Conservation (phyloP, 2,113 vertebrate genomes). For the Labeo catla region DNA sequence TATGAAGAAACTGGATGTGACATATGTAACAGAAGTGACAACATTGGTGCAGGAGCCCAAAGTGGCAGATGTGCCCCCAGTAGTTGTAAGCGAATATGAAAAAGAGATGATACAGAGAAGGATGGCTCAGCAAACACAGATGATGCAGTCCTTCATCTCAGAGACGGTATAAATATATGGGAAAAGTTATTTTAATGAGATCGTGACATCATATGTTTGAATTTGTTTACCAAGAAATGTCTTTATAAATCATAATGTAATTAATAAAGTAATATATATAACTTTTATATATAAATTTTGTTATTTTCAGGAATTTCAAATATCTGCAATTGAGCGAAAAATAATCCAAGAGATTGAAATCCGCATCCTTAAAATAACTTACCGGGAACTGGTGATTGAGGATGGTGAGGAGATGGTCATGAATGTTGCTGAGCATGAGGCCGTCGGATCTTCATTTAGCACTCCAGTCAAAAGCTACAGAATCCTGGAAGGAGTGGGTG, state of each 20-base stretch:
- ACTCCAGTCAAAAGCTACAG: constrained; percentile 92
- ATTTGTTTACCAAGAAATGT: not conserved
- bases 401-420: constrained; percentile 89
- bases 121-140: constrained; percentile 84
- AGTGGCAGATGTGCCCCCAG: constrained; percentile 82
- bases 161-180: constrained; percentile 81
- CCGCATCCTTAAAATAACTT: constrained; percentile 91
- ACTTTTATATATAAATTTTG: not conserved
- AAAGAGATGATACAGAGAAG: constrained; percentile 86
- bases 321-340: constrained; percentile 94
- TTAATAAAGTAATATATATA: not conserved
- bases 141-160: constrained; percentile 84
- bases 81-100: constrained; percentile 84
- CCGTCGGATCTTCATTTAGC: constrained; percentile 85
- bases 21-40: constrained; percentile 86
- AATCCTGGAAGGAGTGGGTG: constrained; percentile 91
- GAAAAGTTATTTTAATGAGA: not conserved
- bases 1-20: constrained; percentile 86
- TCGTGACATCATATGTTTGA: not conserved
- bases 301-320: constrained; percentile 86
- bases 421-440: constrained; percentile 84
- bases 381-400: constrained; percentile 89
- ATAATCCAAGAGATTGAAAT: constrained; percentile 97
- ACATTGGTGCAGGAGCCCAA: constrained; percentile 85
- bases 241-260: not conserved